Conservation (phyloP, 2,797 vertebrate genomes). For the Xenentodon cancila region DNA sequence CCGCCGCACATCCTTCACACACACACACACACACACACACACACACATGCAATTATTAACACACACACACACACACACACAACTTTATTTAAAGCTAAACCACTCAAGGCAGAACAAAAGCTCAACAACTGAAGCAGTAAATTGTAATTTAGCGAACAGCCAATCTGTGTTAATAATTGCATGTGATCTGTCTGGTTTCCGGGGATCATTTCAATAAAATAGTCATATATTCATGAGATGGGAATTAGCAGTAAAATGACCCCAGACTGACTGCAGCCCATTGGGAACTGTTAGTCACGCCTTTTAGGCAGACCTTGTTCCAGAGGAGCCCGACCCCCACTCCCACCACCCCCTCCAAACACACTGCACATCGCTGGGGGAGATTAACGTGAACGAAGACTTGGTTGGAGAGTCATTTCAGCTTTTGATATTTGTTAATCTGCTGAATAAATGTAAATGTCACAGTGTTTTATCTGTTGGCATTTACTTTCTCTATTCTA, state of each 20-base stretch:
- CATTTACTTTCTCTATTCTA: constrained; percentile 1
- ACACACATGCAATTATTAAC: constrained; percentile 17
- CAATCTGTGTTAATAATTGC: constrained; percentile 45
- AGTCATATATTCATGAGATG: constrained; percentile 69
- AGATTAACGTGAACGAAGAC: constrained; percentile 38
- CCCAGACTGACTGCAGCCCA: constrained; percentile 66
- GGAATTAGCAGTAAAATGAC: constrained; percentile 79
- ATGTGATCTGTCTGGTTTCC: constrained; percentile 42
- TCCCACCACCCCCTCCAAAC: too few species aligned
- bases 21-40: constrained; percentile 28
- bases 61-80: constrained; percentile 27
- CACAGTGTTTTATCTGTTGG: not conserved
- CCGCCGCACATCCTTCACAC: constrained; percentile 88
- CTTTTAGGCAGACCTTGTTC: constrained; percentile 68
- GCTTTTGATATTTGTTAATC: constrained; percentile 1
- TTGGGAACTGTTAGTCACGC: constrained; percentile 82
- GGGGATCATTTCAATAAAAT: constrained; percentile 63
- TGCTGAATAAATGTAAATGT: not conserved
- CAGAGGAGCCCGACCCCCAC: constrained; percentile 23
- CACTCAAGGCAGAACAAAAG: constrained; percentile 9
- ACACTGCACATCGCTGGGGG: constrained; percentile 10
- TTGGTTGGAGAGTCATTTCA: too few species aligned
- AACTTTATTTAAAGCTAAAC: constrained; percentile 25
- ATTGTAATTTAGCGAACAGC: constrained; percentile 55
- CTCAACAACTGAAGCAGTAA: constrained; percentile 31